These are phyloP conservation scores for Chrysomela aeneicollis DNA, from an alignment of 2,888 invertebrate species.

Conservation along the genomic window DNA sequence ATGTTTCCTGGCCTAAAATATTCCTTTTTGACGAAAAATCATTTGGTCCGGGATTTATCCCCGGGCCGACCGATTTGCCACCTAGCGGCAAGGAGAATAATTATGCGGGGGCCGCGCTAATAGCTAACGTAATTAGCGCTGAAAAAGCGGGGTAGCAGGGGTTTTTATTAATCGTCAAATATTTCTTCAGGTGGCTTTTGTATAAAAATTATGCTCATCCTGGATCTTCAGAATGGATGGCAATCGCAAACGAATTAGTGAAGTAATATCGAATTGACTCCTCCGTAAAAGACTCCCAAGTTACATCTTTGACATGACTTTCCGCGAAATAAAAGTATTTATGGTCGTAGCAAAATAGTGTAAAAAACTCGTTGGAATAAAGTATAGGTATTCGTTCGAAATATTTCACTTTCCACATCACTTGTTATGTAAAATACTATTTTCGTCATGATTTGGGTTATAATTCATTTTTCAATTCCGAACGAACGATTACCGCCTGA, in stretches of 20 bases:
- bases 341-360: too few relatives aligned
- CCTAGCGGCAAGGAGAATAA: slow-evolving; percentile 26
- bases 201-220: slow-evolving; percentile 30
- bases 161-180: slow-evolving; percentile 57
- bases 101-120: slow-evolving; percentile 18
- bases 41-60: too few relatives aligned
- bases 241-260: slow-evolving; percentile 19
- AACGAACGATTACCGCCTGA: background rate
- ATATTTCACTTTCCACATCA: too few relatives aligned
- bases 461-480: too few relatives aligned
- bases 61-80: slow-evolving; percentile 17
- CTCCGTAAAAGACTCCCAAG: too few relatives aligned
- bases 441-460: too few relatives aligned
- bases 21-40: slow-evolving; percentile 11
- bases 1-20: slow-evolving; percentile 46
- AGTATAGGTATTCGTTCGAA: too few relatives aligned
- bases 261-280: too few relatives aligned
- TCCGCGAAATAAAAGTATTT: too few relatives aligned
- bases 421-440: too few relatives aligned
- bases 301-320: too few relatives aligned
- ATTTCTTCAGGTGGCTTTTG: slow-evolving; percentile 57
- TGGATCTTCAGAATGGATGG: slow-evolving; percentile 21
- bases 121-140: slow-evolving; percentile 56
- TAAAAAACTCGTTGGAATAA: too few relatives aligned
- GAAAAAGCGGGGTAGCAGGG: background rate